phyloP scores from a whole-genome alignment of 2,888 invertebrate species.

The Kryphioiulus occultus region DNA sequence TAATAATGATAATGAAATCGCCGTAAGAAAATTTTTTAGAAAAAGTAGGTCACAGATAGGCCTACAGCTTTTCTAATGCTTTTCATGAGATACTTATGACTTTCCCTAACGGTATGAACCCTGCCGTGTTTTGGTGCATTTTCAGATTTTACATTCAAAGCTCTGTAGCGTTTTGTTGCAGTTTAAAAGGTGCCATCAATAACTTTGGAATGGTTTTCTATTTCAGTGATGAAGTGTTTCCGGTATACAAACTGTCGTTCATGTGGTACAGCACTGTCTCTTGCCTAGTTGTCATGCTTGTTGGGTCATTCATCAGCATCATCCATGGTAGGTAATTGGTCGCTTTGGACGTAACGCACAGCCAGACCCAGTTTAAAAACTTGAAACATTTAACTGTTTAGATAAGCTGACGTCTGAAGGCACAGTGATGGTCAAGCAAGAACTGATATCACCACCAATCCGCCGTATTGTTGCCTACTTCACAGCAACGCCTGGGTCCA shows the following conservation, averaged over 20 bases:
- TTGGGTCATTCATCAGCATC: slow-evolving; percentile 73
- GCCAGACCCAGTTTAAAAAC: not conserved
- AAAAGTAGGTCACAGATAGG: too few species aligned
- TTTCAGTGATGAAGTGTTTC: slow-evolving; percentile 67
- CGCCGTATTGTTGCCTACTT: not conserved
- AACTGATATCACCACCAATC: slow-evolving; percentile 39
- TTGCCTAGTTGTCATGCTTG: slow-evolving; percentile 71
- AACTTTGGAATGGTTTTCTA: not conserved
- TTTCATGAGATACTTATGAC: too few species aligned
- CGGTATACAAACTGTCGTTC: slow-evolving; percentile 79
- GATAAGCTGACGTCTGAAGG: not conserved
- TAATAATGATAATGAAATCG: too few species aligned
- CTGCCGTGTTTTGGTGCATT: too few species aligned
- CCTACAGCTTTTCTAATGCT: too few species aligned
- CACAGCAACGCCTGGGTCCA: not conserved
- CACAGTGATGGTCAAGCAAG: slow-evolving; percentile 3
- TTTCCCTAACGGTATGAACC: too few species aligned
- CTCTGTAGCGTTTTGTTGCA: too few species aligned
- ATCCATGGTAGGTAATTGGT: slow-evolving; percentile 63
- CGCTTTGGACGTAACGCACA: too few species aligned
- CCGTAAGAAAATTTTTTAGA: too few species aligned
- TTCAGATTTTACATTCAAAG: too few species aligned
- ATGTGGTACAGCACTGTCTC: slow-evolving; percentile 83
- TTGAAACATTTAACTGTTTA: not conserved
- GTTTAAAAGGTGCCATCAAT: not conserved